phyloP scores from a whole-genome alignment of 2,797 vertebrate genomes.

The Eurystomus glaucurus region DNA sequence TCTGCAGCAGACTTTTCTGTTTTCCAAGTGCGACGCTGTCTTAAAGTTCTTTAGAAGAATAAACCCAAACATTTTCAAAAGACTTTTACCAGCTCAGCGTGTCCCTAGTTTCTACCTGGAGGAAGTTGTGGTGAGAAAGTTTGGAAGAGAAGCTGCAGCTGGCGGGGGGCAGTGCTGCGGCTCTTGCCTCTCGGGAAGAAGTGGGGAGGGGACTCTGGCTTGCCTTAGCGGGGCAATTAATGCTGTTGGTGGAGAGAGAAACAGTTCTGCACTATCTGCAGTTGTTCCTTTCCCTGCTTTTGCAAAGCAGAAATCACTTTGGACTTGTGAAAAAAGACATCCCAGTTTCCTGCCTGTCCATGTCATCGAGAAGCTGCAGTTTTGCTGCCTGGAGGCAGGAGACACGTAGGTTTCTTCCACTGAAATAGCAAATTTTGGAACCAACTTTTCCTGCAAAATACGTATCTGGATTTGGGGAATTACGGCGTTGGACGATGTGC shows the following conservation, averaged over 20 bases:
- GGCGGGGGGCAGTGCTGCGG: not conserved
- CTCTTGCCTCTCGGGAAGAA: not conserved
- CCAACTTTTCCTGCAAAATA: not conserved
- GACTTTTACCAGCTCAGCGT: rapidly evolving
- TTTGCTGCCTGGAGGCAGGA: not conserved
- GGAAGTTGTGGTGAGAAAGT: not conserved
- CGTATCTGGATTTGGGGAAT: not conserved
- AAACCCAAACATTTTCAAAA: not conserved
- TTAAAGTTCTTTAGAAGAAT: not conserved
- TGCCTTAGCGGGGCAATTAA: not conserved
- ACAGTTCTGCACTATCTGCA: not conserved
- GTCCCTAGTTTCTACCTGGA: not conserved
- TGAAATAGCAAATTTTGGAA: not conserved
- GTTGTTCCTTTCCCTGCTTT: not conserved
- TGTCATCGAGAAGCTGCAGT: not conserved
- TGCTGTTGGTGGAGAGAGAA: not conserved
- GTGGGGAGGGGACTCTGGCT: not conserved
- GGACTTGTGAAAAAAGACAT: not conserved
- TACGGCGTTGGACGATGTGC: rapidly evolving
- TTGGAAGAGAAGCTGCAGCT: not conserved
- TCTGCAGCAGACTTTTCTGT: not conserved
- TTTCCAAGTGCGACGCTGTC: not conserved
- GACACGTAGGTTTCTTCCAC: rapidly evolving
- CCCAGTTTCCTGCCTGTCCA: rapidly evolving
- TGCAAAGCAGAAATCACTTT: not conserved